Percentiles rank a stretch among this genome's conserved stretches.
phyloP scores from a whole-genome alignment of 2,888 invertebrate genomes.

The Chrysodeixis includens region DNA sequence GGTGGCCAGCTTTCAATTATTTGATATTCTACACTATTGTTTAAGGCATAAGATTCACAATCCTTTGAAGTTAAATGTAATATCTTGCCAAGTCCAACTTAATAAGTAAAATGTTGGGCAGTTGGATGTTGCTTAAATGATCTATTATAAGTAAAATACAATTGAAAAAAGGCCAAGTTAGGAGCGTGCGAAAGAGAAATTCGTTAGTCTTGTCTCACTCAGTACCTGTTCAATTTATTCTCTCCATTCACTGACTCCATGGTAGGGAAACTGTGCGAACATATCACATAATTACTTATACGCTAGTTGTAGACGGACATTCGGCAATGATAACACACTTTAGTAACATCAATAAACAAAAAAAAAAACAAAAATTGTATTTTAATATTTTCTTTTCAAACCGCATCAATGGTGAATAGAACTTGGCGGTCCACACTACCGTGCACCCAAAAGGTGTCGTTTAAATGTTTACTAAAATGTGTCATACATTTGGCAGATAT shows the following conservation, averaged over 20 bases:
- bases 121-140: too few species aligned
- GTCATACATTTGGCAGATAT: constrained; percentile 22
- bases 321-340: constrained; percentile 29
- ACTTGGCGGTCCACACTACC: not conserved
- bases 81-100: too few species aligned
- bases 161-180: constrained; percentile 71
- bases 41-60: too few species aligned
- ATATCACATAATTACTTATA: constrained; percentile 76
- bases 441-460: not conserved
- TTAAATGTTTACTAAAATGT: constrained; percentile 43
- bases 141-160: too few species aligned
- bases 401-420: not conserved
- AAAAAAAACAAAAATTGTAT: not conserved
- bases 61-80: too few species aligned
- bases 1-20: constrained; percentile 70
- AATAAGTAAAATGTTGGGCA: too few species aligned
- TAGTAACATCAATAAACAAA: constrained; percentile 15
- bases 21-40: not conserved
- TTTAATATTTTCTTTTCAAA: not conserved
- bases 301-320: constrained; percentile 46
- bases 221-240: constrained; percentile 89
- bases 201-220: constrained; percentile 89
- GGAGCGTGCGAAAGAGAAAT: constrained; percentile 73
- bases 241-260: constrained; percentile 87
- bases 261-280: constrained; percentile 88